Base-by-base conservation (phyloP, 2,113 vertebrate genomes). In the Aix galericulata region DNA sequence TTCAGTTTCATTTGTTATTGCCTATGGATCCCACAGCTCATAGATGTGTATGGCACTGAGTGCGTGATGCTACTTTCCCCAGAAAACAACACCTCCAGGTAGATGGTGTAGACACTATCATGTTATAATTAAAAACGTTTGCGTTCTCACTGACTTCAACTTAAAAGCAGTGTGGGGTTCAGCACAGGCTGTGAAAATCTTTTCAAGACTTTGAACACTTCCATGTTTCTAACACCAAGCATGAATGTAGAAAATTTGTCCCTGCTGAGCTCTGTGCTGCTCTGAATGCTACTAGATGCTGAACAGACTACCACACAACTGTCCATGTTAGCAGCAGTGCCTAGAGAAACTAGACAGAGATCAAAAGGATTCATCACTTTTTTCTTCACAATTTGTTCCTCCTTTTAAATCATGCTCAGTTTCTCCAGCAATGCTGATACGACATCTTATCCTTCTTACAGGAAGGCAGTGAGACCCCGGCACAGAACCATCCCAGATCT, bases 101-200 rank as follows among this genome's bases (percentile, higher is more conserved):
- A 32, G 31, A 53, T 82, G 38, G n/a, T 8, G 2, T 16, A 68
- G 32, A 66, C 0, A 0, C 31, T 89, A 25, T 6, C 34, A 21
- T 46, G 17, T 46, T 42, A 67, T 13, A 11, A 34, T 36, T 80
- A 66, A 90, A 92, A 8, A 38, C 83, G 11, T 23, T 83, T 87
- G 5, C 32, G 68, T 9, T 78, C 7, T 27, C 71, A 14, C 17
- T 78, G 56, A 66, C 29, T 60, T 27, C 31, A 25, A 13, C 32
- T 82, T 29, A n/a, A 31, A 25, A 79, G 42, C 16, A 44, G 15
- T 12, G 15, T 50, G 32, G 38, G 25, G 27, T 72, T 38, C 50
- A 73, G 48, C 27, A 31, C 1, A 44, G n/a, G 15, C 58, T 76
- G 18, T 26, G n/a, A 75, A 82, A 82, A 21, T 11, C 21, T 91